phyloP scores from a whole-genome alignment of 2,113 vertebrate genomes.

The Lonchura striata region DNA sequence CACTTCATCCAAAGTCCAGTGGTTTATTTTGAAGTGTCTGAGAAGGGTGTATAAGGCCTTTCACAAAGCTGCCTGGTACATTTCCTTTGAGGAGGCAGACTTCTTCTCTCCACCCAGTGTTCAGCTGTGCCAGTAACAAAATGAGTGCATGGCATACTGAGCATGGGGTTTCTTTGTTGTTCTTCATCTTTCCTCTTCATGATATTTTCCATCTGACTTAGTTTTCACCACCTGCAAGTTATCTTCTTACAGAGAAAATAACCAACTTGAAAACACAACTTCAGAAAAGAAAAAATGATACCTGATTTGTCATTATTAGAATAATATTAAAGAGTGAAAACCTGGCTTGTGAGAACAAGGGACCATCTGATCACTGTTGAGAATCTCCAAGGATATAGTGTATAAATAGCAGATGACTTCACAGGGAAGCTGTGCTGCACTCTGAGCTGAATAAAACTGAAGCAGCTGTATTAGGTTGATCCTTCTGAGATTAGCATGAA shows the following conservation, averaged over 20 bases:
- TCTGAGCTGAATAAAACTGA: conserved; percentile 63
- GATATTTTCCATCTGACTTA: conserved; percentile 10
- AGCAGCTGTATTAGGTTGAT: conserved; percentile 66
- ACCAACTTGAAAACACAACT: background rate
- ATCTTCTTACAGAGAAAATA: background rate
- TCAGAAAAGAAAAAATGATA: background rate
- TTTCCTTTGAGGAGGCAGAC: conserved; percentile 39
- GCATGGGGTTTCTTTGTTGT: conserved; percentile 35
- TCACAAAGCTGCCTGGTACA: conserved; percentile 15
- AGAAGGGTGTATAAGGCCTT: conserved; percentile 12
- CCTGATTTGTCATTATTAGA: conserved; percentile 30
- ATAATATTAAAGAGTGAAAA: conserved; percentile 18
- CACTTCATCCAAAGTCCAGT: background rate
- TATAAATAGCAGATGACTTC: conserved; percentile 71
- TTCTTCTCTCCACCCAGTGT: conserved; percentile 21
- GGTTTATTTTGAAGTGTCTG: conserved; percentile 41
- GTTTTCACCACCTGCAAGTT: background rate
- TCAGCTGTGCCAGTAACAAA: conserved; percentile 39
- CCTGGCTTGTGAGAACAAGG: conserved; percentile 31
- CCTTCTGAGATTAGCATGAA: conserved; percentile 56
- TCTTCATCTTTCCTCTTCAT: background rate
- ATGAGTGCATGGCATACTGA: conserved; percentile 40
- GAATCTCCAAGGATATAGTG: conserved; percentile 65
- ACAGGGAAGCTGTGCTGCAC: conserved; percentile 48
- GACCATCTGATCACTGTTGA: conserved; percentile 55